A percentile compares a stretch with the other conserved stretches of the same genome.
Conservation (phyloP, 2,888 invertebrate genomes). For the Lucinisca nassula region DNA sequence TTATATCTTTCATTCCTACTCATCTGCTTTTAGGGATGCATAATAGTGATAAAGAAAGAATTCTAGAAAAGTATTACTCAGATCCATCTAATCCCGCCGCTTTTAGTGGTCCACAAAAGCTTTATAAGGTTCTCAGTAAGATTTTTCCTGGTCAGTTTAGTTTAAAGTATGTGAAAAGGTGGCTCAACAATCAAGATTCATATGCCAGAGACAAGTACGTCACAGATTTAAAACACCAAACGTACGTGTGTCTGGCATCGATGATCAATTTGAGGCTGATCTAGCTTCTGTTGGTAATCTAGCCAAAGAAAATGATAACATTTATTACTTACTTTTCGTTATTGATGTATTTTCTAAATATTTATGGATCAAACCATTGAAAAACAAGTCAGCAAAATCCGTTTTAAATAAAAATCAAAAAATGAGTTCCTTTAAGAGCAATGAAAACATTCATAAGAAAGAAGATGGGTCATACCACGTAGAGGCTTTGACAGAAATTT, state of each 20-base stretch:
- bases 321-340: constrained; percentile 33
- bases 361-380: constrained; percentile 27
- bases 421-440: no score
- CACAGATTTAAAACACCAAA: constrained; percentile 33
- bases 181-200: constrained; percentile 46
- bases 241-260: constrained; percentile 37
- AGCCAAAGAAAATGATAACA: constrained; percentile 23
- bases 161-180: constrained; percentile 29
- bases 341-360: constrained; percentile 35
- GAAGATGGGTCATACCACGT: no score
- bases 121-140: constrained; percentile 27
- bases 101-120: constrained; percentile 33
- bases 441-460: no score
- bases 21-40: no score
- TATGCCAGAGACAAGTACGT: constrained; percentile 44
- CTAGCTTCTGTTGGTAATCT: constrained; percentile 31
- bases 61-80: constrained; percentile 24
- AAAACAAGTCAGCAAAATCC: neutral
- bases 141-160: constrained; percentile 30
- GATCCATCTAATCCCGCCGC: constrained; percentile 16
- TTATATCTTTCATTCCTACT: no score
- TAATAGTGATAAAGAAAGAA: constrained; percentile 11
- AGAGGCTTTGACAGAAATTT: neutral
- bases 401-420: no score
- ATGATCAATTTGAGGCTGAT: constrained; percentile 47